A percentile compares a stretch with the other conserved stretches of the same genome.
phyloP scores from a whole-genome alignment of 35 echinoderm and acorn worm species.

The Apostichopus japonicus region DNA sequence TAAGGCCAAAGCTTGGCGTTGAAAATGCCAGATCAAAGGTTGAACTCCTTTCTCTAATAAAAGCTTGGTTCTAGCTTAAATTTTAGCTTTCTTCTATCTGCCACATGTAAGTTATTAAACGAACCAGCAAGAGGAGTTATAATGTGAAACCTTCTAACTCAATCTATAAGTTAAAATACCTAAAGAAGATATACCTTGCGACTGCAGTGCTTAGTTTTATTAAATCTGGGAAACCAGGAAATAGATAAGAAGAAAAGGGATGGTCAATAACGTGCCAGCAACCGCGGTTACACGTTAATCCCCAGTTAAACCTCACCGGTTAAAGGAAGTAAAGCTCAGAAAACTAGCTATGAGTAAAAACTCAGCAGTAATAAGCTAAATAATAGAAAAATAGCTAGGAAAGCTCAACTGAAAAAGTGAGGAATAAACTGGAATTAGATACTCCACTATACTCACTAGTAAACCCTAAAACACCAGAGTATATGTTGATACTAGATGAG shows the following conservation, averaged over 20 bases:
- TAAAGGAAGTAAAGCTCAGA: constrained; percentile 21
- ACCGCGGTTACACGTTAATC: constrained; percentile 78
- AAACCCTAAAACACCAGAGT: not conserved
- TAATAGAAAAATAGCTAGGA: not conserved
- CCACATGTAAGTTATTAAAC: constrained; percentile 56
- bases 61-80: constrained; percentile 62
- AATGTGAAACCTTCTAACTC: not conserved
- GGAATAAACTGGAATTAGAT: not conserved
- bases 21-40: constrained; percentile 71
- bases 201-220: constrained; percentile 68
- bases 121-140: no score
- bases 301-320: constrained; percentile 53
- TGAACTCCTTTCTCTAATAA: constrained; percentile 67
- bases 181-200: not conserved
- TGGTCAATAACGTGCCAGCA: constrained; percentile 79
- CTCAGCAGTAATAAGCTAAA: constrained; percentile 6
- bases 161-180: no score
- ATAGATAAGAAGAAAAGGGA: constrained; percentile 10
- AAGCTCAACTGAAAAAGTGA: constrained; percentile 42
- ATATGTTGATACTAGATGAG: no score
- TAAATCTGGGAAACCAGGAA: constrained; percentile 64
- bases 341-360: not conserved
- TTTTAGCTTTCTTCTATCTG: constrained; percentile 17
- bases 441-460: not conserved
- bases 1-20: constrained; percentile 73